Base-by-base conservation (phyloP, 2,888 invertebrate genomes). In the Chymomyza fuscimana region DNA sequence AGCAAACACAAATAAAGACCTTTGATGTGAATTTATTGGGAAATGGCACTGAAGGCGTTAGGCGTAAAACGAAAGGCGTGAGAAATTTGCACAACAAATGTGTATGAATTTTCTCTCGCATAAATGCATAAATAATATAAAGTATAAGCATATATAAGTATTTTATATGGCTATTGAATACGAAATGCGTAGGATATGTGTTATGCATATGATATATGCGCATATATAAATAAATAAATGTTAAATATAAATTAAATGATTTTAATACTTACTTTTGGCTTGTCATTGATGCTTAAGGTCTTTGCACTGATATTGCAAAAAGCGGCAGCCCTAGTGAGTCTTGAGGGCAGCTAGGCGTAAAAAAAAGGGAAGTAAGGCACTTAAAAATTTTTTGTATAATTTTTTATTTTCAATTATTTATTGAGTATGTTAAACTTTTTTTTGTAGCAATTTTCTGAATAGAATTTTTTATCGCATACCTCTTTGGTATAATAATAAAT, bases 21-120 rank as follows among this genome's bases (percentile, higher is more conserved):
- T 87, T 83, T 79, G 76, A 85, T 79, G 87, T 84, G 83, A 87
- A 87, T 88, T 89, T 86, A 86, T 84, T 89, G 82, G 86, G 83
- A 87, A 70, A 74, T 73, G 70, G 76, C 82, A 68, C 63, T 67
- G 66, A 79, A 65, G 10, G 16, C 25, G 70, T 63, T 12, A 46
- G 32, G 22, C 32, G 32, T 10, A 16, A 19, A 29, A 54, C 51
- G 25, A 29, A n/a, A 76, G 81, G 82, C 87, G 89, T 87, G 87
- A 82, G 87, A 87, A 86, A 90, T 90, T 90, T 90, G 89, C 90
- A 90, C 90, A 90, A 90, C 90, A 90, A 90, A 90, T 90, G 87
- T 87, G 58, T 83, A 90, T 90, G 90, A 88, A 83, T 90, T 89
- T 86, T 72, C 63, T 58, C 66, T 64, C 62, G 72, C 54, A 79